Percentiles rank a stretch among this genome's conserved stretches.
Conservation (phyloP, 64 coral and sea anemone species). For the Cladopsammia gracilis region DNA sequence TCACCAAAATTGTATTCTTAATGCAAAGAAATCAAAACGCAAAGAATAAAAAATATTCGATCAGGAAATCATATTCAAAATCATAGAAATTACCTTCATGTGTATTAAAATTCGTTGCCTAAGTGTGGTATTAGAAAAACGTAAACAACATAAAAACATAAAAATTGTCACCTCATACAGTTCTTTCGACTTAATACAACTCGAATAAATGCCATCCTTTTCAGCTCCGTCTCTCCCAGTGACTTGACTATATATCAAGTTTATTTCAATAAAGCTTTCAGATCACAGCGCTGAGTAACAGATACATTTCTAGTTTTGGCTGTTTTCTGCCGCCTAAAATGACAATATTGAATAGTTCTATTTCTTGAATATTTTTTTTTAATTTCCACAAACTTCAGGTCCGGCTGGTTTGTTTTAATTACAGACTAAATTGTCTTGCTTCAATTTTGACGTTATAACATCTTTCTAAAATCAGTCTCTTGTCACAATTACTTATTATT, state of each 20-base stretch:
- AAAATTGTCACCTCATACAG: neutral
- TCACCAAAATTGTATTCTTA: neutral
- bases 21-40: neutral
- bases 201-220: neutral
- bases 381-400: neutral
- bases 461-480: neutral
- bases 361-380: neutral
- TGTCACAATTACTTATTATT: too few species aligned
- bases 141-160: neutral
- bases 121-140: neutral
- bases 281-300: neutral
- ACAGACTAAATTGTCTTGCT: neutral
- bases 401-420: neutral
- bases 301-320: neutral
- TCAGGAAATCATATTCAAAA: neutral
- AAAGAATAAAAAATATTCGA: neutral
- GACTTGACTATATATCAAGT: neutral
- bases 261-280: neutral
- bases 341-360: neutral
- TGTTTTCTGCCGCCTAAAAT: neutral
- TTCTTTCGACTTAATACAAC: neutral
- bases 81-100: neutral
- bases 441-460: neutral
- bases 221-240: neutral
- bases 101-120: neutral